Percentiles rank a stretch among this genome's conserved stretches.
Conservation (phyloP, 2,888 invertebrate genomes). For the Bembecia ichneumoniformis region DNA sequence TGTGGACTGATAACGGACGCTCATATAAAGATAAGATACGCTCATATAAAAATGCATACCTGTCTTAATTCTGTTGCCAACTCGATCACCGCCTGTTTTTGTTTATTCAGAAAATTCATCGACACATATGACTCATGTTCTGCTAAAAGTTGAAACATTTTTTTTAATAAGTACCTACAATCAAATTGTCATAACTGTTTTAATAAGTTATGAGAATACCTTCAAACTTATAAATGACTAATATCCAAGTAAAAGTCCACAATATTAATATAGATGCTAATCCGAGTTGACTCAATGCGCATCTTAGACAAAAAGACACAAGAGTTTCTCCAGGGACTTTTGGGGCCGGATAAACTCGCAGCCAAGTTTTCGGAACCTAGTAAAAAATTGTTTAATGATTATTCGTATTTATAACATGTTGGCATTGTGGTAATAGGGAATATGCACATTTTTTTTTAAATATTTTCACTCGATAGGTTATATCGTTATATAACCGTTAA, state of each 20-base stretch:
- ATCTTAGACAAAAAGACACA: slow-evolving; percentile 53
- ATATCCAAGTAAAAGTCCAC: slow-evolving; percentile 76
- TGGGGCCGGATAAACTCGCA: slow-evolving; percentile 71
- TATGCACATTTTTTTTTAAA: no score
- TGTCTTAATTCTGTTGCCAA: slow-evolving; percentile 77
- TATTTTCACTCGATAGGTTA: no score
- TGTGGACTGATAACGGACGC: no score
- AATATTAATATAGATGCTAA: slow-evolving; percentile 69
- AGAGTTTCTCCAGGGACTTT: slow-evolving; percentile 44
- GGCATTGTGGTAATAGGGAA: no score
- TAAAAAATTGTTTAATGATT: not conserved
- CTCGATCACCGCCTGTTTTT: slow-evolving; percentile 74
- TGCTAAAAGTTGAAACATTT: slow-evolving; percentile 41
- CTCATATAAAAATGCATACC: no score
- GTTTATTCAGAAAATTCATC: slow-evolving; percentile 65
- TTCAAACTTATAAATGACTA: slow-evolving; percentile 77
- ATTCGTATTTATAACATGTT: no score
- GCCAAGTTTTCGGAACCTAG: slow-evolving; percentile 40
- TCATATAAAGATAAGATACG: no score
- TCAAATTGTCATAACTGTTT: no score
- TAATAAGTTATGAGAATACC: slow-evolving; percentile 39
- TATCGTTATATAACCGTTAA: no score
- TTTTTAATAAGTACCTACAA: no score
- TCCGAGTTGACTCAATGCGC: slow-evolving; percentile 72
- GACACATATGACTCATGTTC: slow-evolving; percentile 73